Evolutionary conservation across 2,888 invertebrate genomes (phyloP).

Genomic region (Euplagia quadripunctaria): DNA sequence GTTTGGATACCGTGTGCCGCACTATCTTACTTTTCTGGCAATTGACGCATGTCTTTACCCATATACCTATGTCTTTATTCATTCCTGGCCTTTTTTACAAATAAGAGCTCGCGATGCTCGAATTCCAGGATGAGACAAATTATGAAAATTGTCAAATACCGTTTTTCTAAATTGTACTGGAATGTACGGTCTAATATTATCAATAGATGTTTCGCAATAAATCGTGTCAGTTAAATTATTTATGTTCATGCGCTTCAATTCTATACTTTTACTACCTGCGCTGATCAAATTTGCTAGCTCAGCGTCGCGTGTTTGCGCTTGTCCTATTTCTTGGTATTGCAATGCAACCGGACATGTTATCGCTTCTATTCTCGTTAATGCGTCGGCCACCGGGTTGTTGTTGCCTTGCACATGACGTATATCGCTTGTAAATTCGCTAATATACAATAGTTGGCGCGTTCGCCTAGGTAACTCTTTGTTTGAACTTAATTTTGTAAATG

Average conservation of each 20-base stretch:
- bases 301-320: too few species aligned
- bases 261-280: neutral
- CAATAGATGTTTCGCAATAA: too few species aligned
- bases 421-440: neutral
- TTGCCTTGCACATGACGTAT: neutral
- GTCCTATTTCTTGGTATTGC: neutral
- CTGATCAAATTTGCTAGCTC: neutral
- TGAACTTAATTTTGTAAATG: neutral
- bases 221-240: too few species aligned
- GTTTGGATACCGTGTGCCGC: neutral
- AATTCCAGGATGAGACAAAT: neutral
- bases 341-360: neutral
- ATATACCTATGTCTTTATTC: conserved; percentile 6
- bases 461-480: neutral
- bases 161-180: neutral
- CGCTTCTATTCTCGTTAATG: conserved; percentile 5
- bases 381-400: neutral
- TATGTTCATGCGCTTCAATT: neutral
- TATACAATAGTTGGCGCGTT: neutral
- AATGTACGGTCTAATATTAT: neutral
- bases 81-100: neutral
- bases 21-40: conserved; percentile 6
- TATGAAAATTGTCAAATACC: neutral
- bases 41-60: neutral
- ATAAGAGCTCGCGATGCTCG: neutral